Conservation (phyloP, 2,888 invertebrate species). For the Homarus gammarus region DNA sequence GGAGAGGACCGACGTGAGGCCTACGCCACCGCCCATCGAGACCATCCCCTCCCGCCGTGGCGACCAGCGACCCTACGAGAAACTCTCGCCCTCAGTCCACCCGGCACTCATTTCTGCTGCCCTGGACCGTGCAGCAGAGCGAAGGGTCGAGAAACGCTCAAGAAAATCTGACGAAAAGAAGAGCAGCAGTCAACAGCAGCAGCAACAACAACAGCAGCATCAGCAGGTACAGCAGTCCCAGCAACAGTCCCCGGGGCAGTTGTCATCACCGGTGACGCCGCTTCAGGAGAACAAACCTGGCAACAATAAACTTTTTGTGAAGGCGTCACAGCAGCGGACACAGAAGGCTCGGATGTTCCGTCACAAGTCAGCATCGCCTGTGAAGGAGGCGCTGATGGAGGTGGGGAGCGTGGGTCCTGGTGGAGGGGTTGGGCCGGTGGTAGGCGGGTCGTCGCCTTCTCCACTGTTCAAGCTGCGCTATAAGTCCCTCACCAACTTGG, state of each 20-base stretch:
- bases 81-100: constrained; percentile 73
- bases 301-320: constrained; percentile 86
- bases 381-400: constrained; percentile 80
- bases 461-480: constrained; percentile 87
- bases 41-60: constrained; percentile 85
- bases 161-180: constrained; percentile 45
- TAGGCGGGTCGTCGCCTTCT: constrained; percentile 81
- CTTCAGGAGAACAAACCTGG: constrained; percentile 82
- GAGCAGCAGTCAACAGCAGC: constrained; percentile 7
- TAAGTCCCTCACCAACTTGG: constrained; percentile 80
- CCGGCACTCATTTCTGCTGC: constrained; percentile 73
- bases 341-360: constrained; percentile 84
- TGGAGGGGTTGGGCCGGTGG: background rate
- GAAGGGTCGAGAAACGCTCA: constrained; percentile 51
- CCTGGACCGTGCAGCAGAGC: constrained; percentile 55
- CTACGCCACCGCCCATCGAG: constrained; percentile 96
- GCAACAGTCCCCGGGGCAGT: constrained; percentile 24
- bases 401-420: constrained; percentile 46
- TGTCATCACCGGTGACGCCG: constrained; percentile 51
- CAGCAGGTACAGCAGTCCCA: background rate
- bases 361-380: constrained; percentile 86
- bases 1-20: constrained; percentile 79
- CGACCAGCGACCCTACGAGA: constrained; percentile 56
- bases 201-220: constrained; percentile 1
- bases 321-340: constrained; percentile 84